Conservation (phyloP, 1,140 invertebrate genomes). For the Diachasmimorpha longicaudata region DNA sequence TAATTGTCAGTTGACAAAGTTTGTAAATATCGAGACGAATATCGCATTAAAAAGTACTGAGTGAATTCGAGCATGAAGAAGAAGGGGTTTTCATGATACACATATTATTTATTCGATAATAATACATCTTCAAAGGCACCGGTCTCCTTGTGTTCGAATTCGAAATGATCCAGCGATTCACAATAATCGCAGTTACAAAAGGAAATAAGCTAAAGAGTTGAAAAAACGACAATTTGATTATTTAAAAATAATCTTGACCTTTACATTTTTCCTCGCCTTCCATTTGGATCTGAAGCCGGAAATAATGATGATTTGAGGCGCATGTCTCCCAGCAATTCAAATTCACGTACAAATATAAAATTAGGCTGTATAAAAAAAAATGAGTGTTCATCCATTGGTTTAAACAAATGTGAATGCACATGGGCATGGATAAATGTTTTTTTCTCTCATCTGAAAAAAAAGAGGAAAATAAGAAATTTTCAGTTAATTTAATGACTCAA, state of each 20-base stretch:
- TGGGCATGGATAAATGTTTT: constrained; percentile 22
- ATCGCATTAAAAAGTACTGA: neutral
- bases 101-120: neutral
- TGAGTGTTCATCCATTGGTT: constrained; percentile 23
- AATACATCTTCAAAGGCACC: constrained; percentile 23
- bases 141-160: constrained; percentile 19
- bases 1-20: neutral
- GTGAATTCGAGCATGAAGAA: neutral
- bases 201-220: neutral
- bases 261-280: neutral
- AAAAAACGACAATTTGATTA: constrained; percentile 4
- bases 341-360: constrained; percentile 52
- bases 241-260: neutral
- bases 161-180: neutral
- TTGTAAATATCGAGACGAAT: neutral
- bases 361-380: constrained; percentile 56
- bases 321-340: constrained; percentile 34
- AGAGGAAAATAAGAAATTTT: constrained; percentile 7
- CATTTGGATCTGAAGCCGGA: constrained; percentile 29
- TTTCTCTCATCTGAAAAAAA: constrained; percentile 17
- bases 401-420: neutral
- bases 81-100: neutral
- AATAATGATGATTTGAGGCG: constrained; percentile 29
- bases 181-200: neutral
- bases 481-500: constrained; percentile 43